These are phyloP conservation scores for Conus betulinus DNA, from an alignment of 1,140 invertebrate genomes.

Conservation along the genomic window DNA sequence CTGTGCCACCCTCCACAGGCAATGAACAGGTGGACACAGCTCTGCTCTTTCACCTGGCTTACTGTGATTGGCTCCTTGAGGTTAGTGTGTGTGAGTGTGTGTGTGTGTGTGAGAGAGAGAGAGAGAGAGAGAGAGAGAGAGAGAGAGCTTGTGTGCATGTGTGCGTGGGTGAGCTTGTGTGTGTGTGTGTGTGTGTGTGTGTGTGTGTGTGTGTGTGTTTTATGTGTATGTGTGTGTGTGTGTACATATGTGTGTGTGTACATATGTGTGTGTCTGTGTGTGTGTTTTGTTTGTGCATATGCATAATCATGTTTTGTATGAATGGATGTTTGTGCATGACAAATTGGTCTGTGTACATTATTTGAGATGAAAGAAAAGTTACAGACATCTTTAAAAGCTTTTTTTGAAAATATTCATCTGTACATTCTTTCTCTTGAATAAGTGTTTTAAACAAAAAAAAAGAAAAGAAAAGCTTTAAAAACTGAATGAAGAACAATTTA, in stretches of 20 bases:
- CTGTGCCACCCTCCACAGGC: slow-evolving; percentile 72
- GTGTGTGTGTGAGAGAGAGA: background rate
- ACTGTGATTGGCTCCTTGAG: slow-evolving; percentile 76
- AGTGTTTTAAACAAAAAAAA: too few species aligned
- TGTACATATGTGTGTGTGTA: background rate
- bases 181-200: slow-evolving; percentile 72
- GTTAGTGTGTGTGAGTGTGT: slow-evolving; percentile 57
- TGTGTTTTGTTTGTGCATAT: background rate
- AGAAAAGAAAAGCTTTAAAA: too few species aligned
- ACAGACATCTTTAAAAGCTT: too few species aligned
- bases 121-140: too few species aligned
- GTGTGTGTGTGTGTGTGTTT: slow-evolving; percentile 71
- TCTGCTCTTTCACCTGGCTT: slow-evolving; percentile 75
- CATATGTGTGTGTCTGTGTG: background rate
- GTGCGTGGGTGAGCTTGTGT: background rate
- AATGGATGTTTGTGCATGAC: too few species aligned
- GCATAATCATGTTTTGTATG: background rate
- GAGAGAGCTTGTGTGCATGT: background rate
- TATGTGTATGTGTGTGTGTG: slow-evolving; percentile 64
- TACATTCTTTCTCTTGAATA: too few species aligned
- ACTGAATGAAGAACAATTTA: too few species aligned
- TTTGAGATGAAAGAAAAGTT: too few species aligned
- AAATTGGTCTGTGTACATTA: too few species aligned
- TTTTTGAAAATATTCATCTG: too few species aligned
- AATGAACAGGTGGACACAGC: slow-evolving; percentile 76